Conservation (phyloP, 2,797 vertebrate genomes). For the Pelodytes ibericus region DNA sequence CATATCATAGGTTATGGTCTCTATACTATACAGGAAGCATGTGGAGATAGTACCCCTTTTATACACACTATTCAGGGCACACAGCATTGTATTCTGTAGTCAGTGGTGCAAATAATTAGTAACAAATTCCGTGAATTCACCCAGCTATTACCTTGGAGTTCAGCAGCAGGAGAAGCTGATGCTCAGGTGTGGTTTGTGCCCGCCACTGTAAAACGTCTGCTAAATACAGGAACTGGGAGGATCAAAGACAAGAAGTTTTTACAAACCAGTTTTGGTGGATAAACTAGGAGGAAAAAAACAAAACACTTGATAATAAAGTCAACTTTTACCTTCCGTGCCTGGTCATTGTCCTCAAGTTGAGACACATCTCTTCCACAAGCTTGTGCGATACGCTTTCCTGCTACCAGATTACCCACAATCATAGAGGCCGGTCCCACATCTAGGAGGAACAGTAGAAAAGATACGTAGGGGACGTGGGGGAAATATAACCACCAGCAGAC, state of each 20-base stretch:
- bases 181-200: constrained; percentile 93
- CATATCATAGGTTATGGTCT: no score
- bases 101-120: no score
- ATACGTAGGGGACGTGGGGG: background rate
- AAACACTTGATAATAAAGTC: background rate
- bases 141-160: constrained; percentile 87
- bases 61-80: no score
- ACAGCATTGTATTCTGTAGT: no score
- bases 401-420: constrained; percentile 95
- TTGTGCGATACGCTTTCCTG: constrained; percentile 93
- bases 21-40: no score
- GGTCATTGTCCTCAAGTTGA: constrained; percentile 93
- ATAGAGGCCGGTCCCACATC: constrained; percentile 96
- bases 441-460: constrained; percentile 60
- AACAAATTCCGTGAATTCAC: no score
- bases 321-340: constrained; percentile 83
- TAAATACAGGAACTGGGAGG: constrained; percentile 88
- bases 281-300: background rate
- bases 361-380: constrained; percentile 89
- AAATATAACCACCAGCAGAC: no score
- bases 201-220: constrained; percentile 95
- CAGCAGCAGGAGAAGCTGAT: constrained; percentile 88
- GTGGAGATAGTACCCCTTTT: no score
- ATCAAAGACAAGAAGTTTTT: constrained; percentile 2
- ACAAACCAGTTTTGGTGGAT: background rate